A percentile compares a stretch with the other conserved stretches of the same genome.
Evolutionary conservation across 2,888 invertebrate species (phyloP).

Genomic region (Eilema sororculum): DNA sequence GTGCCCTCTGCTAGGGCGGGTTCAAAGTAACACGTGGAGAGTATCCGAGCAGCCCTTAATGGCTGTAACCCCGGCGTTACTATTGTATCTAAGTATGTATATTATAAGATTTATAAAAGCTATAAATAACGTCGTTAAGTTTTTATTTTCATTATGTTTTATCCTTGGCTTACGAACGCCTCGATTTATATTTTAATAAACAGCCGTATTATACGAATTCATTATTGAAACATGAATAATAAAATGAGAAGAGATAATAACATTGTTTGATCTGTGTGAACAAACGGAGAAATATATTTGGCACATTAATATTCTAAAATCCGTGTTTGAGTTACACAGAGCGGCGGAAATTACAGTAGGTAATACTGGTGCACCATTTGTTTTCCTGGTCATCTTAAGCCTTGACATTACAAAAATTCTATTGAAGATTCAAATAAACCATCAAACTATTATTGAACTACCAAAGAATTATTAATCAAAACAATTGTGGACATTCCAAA

Average conservation of each 20-base stretch:
- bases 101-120: not conserved
- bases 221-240: not conserved
- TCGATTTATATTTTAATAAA: not conserved
- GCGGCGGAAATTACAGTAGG: not conserved
- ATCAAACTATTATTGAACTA: too few relatives aligned
- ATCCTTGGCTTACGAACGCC: not conserved
- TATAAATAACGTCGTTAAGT: not conserved
- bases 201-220: constrained; percentile 1
- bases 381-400: not conserved
- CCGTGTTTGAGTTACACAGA: not conserved
- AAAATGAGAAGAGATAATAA: not conserved
- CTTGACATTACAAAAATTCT: too few relatives aligned
- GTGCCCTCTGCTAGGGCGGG: too few relatives aligned
- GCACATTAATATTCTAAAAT: not conserved
- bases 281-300: not conserved
- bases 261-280: not conserved
- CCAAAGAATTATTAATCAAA: too few relatives aligned
- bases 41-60: too few relatives aligned
- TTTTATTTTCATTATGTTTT: not conserved
- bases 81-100: too few relatives aligned
- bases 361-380: not conserved
- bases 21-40: too few relatives aligned
- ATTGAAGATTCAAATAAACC: too few relatives aligned
- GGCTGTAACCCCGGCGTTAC: too few relatives aligned
- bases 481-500: too few relatives aligned